A percentile compares a stretch with the other conserved stretches of the same genome.
Conservation (phyloP, 64 coral and sea anemone species). For the Montipora cactus region DNA sequence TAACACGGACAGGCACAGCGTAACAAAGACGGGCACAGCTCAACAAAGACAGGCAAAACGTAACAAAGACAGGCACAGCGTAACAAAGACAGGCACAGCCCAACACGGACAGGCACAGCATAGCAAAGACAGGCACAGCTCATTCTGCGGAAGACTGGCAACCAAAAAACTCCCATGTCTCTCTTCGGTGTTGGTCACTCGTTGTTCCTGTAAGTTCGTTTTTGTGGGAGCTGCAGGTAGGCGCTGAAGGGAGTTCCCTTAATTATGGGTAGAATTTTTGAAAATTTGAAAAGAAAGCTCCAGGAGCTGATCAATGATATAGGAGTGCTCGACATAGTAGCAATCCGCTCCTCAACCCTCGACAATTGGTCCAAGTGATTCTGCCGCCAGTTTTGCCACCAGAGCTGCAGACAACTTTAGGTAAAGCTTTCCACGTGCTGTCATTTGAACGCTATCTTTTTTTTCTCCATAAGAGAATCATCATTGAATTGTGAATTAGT, state of each 20-base stretch:
- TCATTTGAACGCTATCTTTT: not conserved
- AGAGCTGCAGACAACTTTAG: not conserved
- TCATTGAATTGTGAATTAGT: not conserved
- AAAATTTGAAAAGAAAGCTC: not conserved
- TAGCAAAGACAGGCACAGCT: no score
- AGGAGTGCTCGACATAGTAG: not conserved
- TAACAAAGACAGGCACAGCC: no score
- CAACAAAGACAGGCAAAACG: no score
- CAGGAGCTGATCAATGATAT: conserved; percentile 1
- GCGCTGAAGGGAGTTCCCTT: not conserved
- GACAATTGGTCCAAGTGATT: not conserved
- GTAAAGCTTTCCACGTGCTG: not conserved
- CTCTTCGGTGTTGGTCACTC: not conserved
- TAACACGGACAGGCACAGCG: no score
- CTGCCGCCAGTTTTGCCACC: conserved; percentile 4
- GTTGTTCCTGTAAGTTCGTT: conserved; percentile 3
- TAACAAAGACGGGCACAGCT: no score
- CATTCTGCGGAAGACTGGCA: conserved; percentile 1
- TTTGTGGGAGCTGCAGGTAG: not conserved
- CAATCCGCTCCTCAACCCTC: not conserved
- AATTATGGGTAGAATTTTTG: not conserved
- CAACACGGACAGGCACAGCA: no score
- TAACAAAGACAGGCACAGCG: no score
- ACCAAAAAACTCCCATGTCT: not conserved
- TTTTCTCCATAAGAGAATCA: not conserved